Evolutionary conservation across 2,797 vertebrate species (phyloP).

Genomic region (Tenualosa ilisha): DNA sequence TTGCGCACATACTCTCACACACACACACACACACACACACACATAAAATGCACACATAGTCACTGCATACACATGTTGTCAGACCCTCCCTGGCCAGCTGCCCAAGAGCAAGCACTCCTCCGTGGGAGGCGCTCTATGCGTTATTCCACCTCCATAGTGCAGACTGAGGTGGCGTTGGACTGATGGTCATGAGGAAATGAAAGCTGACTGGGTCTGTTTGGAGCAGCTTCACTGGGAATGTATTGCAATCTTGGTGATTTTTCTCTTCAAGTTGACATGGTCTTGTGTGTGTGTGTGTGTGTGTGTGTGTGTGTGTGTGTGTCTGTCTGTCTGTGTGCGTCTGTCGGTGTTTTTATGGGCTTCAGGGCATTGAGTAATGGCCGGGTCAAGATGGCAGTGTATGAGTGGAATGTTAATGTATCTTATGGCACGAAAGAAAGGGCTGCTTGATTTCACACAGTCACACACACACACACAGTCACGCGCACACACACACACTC

Average conservation of each 20-base stretch:
- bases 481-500: constrained; percentile 9
- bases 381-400: constrained; percentile 32
- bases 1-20: not conserved
- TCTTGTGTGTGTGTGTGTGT: constrained; percentile 19
- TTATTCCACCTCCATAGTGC: too few relatives aligned
- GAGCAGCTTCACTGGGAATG: too few relatives aligned
- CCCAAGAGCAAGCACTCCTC: too few relatives aligned
- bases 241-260: too few relatives aligned
- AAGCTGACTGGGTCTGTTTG: too few relatives aligned
- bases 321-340: not conserved
- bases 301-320: constrained; percentile 6
- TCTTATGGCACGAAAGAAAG: constrained; percentile 30
- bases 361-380: constrained; percentile 36
- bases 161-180: not conserved
- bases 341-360: constrained; percentile 23
- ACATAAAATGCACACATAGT: not conserved
- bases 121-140: too few relatives aligned
- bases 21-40: not conserved
- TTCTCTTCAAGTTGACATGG: too few relatives aligned
- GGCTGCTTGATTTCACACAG: constrained; percentile 14
- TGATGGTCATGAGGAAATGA: not conserved
- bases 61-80: too few relatives aligned
- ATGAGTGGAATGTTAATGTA: constrained; percentile 40
- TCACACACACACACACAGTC: not conserved
- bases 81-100: too few relatives aligned